A percentile compares a stretch with the other conserved stretches of the same genome.
These are phyloP conservation scores for Colinus virginianus DNA, from an alignment of 2,113 vertebrate species.

Conservation along the genomic window DNA sequence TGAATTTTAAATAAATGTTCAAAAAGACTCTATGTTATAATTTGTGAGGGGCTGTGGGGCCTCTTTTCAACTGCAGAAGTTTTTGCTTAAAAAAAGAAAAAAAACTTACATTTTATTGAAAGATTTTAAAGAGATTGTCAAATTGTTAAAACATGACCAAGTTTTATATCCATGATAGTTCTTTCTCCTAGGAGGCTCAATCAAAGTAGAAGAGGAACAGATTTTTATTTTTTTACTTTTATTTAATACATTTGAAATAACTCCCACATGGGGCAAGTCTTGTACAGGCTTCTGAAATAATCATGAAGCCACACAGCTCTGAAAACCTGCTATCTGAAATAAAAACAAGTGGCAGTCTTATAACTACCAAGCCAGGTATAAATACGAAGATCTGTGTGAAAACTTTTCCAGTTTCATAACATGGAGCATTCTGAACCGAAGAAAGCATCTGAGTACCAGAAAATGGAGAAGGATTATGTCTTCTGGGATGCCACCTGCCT, in stretches of 20 bases:
- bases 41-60: not conserved
- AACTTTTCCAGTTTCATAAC: not conserved
- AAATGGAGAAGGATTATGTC: not conserved
- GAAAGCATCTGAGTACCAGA: not conserved
- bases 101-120: not conserved
- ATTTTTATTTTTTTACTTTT: not conserved
- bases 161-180: not conserved
- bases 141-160: conserved; percentile 52
- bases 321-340: not conserved
- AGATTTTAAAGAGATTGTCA: not conserved
- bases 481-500: not conserved
- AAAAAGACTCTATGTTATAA: conserved; percentile 17
- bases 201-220: conserved; percentile 30
- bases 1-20: conserved; percentile 49
- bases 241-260: conserved; percentile 35
- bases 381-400: not conserved
- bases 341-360: not conserved
- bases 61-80: not conserved
- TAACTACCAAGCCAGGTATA: not conserved
- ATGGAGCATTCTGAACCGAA: not conserved
- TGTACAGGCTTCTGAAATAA: conserved; percentile 16
- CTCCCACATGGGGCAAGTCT: not conserved
- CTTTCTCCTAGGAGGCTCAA: conserved; percentile 11
- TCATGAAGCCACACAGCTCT: not conserved
- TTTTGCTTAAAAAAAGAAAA: not conserved